These are phyloP conservation scores for Drosophila demipolita DNA, from an alignment of 2,888 invertebrate species.

Conservation along the genomic window DNA sequence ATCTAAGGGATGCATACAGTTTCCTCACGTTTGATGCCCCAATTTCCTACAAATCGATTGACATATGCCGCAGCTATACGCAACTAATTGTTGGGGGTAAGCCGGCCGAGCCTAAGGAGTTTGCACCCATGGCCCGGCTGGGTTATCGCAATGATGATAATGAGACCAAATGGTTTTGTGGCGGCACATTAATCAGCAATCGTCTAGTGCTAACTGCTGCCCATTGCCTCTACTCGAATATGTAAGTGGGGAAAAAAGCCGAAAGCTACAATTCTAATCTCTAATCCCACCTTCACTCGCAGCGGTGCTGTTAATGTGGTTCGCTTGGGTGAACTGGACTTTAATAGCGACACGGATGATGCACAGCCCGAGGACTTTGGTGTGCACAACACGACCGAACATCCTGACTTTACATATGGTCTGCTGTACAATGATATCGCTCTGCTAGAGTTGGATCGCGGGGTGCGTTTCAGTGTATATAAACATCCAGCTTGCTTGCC, in stretches of 20 bases:
- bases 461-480: slow-evolving; percentile 82
- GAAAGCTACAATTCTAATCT: not conserved
- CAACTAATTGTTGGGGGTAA: slow-evolving; percentile 85
- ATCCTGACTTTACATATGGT: slow-evolving; percentile 84
- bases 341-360: slow-evolving; percentile 71
- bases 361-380: slow-evolving; percentile 77
- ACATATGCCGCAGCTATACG: slow-evolving; percentile 60
- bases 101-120: slow-evolving; percentile 78
- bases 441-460: slow-evolving; percentile 84
- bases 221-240: slow-evolving; percentile 51
- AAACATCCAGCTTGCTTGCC: slow-evolving; percentile 86
- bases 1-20: slow-evolving; percentile 56
- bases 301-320: slow-evolving; percentile 76
- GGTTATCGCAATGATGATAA: slow-evolving; percentile 51
- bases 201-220: slow-evolving; percentile 66
- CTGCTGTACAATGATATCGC: slow-evolving; percentile 87
- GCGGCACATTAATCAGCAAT: slow-evolving; percentile 75
- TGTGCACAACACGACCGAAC: slow-evolving; percentile 75
- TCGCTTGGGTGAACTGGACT: slow-evolving; percentile 81
- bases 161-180: slow-evolving; percentile 73
- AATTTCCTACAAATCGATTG: slow-evolving; percentile 41
- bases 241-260: slow-evolving; percentile 24
- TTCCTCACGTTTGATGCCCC: slow-evolving; percentile 46
- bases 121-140: slow-evolving; percentile 78
- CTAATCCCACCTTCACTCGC: not conserved